A percentile compares a stretch with the other conserved stretches of the same genome.
Evolutionary conservation across 2,113 vertebrate genomes (phyloP).

Genomic region (Chloebia gouldiae): DNA sequence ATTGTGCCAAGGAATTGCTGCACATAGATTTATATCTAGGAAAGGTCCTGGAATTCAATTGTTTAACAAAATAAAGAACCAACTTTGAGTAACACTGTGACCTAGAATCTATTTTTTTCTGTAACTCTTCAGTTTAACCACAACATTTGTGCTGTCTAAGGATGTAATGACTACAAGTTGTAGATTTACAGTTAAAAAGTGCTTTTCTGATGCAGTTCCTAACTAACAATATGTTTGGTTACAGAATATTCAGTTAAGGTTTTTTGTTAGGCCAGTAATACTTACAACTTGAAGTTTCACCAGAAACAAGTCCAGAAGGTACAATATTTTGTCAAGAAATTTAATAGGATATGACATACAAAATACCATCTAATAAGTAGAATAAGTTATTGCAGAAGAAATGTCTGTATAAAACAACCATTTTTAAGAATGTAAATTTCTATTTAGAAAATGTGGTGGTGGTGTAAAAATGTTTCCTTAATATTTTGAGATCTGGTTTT

Average conservation of each 20-base stretch:
- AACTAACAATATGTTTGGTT: neutral
- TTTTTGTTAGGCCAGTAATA: neutral
- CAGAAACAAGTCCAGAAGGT: neutral
- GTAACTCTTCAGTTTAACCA: neutral
- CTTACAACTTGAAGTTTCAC: neutral
- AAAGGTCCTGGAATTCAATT: neutral
- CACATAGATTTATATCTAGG: neutral
- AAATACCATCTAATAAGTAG: neutral
- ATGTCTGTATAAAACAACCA: neutral
- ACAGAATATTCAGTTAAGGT: neutral
- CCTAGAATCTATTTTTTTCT: neutral
- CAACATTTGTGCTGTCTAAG: neutral
- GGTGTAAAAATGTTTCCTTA: neutral
- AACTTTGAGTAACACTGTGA: neutral
- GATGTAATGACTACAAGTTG: neutral
- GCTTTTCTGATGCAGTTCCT: neutral
- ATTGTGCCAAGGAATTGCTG: neutral
- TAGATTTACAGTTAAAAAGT: neutral
- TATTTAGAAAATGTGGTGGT: neutral
- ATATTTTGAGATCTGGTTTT: neutral
- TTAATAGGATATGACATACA: neutral
- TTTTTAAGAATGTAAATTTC: neutral
- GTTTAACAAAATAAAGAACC: neutral
- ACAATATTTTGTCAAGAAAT: neutral
- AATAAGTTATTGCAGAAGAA: neutral